phyloP scores from a whole-genome alignment of 1,140 invertebrate species.

The Drosophila cardini region DNA sequence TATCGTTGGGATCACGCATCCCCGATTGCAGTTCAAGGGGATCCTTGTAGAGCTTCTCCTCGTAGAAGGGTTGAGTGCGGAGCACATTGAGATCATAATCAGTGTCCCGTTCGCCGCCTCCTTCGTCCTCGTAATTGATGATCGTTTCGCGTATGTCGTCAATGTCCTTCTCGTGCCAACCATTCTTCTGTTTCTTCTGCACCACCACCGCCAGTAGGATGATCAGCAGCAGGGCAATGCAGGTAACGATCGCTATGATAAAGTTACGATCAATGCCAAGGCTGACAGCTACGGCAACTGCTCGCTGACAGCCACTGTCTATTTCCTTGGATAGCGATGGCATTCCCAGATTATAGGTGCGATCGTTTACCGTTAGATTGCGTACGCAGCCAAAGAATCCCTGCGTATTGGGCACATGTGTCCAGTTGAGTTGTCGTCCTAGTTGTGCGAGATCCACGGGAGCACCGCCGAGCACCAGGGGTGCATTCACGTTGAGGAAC shows the following conservation, averaged over 20 bases:
- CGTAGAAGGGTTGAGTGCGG: constrained; percentile 85
- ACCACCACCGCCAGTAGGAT: constrained; percentile 94
- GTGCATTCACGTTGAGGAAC: constrained; percentile 94
- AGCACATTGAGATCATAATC: constrained; percentile 97
- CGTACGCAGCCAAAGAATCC: constrained; percentile 94
- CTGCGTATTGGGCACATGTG: constrained; percentile 87
- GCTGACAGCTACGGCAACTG: constrained; percentile 89
- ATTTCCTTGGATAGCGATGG: constrained; percentile 89
- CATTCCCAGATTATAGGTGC: constrained; percentile 91
- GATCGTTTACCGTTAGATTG: constrained; percentile 92
- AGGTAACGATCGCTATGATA: constrained; percentile 92
- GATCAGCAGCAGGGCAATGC: constrained; percentile 91
- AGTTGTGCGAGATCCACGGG: constrained; percentile 88
- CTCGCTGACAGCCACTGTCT: constrained; percentile 89
- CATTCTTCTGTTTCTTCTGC: constrained; percentile 92
- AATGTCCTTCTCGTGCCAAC: constrained; percentile 94
- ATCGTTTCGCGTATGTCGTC: constrained; percentile 99
- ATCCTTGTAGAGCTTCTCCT: constrained; percentile 83
- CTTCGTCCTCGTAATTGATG: constrained; percentile 98
- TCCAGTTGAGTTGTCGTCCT: constrained; percentile 87
- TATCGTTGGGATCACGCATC: constrained; percentile 82
- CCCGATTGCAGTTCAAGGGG: constrained; percentile 63
- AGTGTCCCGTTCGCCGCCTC: constrained; percentile 97
- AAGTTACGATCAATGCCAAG: constrained; percentile 94
- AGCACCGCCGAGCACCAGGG: constrained; percentile 94